Base-by-base conservation (phyloP, 2,888 invertebrate genomes). In the Pteria penguin region DNA sequence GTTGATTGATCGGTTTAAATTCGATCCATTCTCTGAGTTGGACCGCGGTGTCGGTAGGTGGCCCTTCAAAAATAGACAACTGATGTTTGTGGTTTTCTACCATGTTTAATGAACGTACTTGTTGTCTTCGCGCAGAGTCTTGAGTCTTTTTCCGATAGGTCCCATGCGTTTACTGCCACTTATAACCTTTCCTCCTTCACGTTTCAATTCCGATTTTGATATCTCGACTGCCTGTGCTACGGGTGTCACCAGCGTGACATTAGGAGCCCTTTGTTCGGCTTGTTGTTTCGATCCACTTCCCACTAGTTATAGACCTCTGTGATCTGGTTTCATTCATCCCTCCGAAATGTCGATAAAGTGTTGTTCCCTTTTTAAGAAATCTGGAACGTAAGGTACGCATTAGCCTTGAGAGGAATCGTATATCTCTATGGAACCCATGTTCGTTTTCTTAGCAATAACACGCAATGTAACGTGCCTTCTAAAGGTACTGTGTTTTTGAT, bases 211-310 rank as follows among this genome's bases (percentile, higher is more conserved):
- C n/a, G n/a, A 14, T 58, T 58, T 58, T 14, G 58, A n/a, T 26
- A 58, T 58, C 24, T 58, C 58, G 11, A 58, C 24, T 14, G 58
- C 58, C 26, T 58, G 58, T n/a, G 58, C 58, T n/a, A 26, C 24
- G 24, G 58, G 58, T 58, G 58, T 22, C 22, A 58, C 58, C 11
- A n/a, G n/a, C n/a, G n/a, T n/a, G n/a, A n/a, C n/a, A n/a, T n/a
- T n/a, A n/a, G n/a, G n/a, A n/a, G n/a, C n/a, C n/a, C n/a, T n/a
- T n/a, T n/a, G n/a, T n/a, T n/a, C n/a, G n/a, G n/a, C n/a, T n/a
- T n/a, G n/a, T n/a, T n/a, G n/a, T n/a, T n/a, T n/a, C n/a, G n/a
- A n/a, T n/a, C n/a, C n/a, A n/a, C n/a, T n/a, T n/a, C n/a, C n/a
- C n/a, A n/a, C n/a, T n/a, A n/a, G n/a, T n/a, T n/a, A n/a, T n/a